These are phyloP conservation scores for Coecobrya sp. DNA, from an alignment of 2,888 invertebrate species.

Conservation along the genomic window DNA sequence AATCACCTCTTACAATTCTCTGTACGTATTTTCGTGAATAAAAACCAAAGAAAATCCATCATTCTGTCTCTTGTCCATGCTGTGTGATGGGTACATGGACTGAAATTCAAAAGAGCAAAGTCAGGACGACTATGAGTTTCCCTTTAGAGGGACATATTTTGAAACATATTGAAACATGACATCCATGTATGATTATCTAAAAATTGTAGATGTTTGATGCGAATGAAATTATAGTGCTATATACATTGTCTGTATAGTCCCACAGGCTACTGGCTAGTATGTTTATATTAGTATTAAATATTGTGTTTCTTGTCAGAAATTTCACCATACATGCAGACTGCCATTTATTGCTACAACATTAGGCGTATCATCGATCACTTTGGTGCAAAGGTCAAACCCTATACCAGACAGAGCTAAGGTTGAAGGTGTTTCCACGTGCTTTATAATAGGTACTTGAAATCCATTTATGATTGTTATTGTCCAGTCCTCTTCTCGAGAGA, in stretches of 20 bases:
- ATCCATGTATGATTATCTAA: conserved; percentile 23
- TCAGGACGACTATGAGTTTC: conserved; percentile 30
- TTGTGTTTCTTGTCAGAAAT: too few relatives aligned
- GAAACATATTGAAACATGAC: conserved; percentile 27
- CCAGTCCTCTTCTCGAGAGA: conserved; percentile 73
- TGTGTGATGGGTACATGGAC: neutral
- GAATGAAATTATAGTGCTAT: neutral
- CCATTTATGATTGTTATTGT: conserved; percentile 76
- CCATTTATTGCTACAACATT: neutral
- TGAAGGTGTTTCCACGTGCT: conserved; percentile 58
- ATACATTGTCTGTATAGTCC: too few relatives aligned
- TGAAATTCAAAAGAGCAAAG: conserved; percentile 46
- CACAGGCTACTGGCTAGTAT: too few relatives aligned
- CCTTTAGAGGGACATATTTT: conserved; percentile 36
- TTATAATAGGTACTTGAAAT: conserved; percentile 71
- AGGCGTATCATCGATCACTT: conserved; percentile 72
- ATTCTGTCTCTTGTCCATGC: conserved; percentile 48
- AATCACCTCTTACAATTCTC: conserved; percentile 50
- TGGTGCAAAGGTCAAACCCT: conserved; percentile 66
- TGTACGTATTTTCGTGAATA: conserved; percentile 49
- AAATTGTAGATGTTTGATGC: neutral
- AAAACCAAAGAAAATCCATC: conserved; percentile 53
- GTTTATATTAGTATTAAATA: too few relatives aligned
- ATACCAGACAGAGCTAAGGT: conserved; percentile 56
- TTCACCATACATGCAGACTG: neutral